Percentiles rank a stretch among this genome's conserved stretches.
Evolutionary conservation across 2,113 vertebrate genomes (phyloP).

Genomic region (Mormyrus lacerda): DNA sequence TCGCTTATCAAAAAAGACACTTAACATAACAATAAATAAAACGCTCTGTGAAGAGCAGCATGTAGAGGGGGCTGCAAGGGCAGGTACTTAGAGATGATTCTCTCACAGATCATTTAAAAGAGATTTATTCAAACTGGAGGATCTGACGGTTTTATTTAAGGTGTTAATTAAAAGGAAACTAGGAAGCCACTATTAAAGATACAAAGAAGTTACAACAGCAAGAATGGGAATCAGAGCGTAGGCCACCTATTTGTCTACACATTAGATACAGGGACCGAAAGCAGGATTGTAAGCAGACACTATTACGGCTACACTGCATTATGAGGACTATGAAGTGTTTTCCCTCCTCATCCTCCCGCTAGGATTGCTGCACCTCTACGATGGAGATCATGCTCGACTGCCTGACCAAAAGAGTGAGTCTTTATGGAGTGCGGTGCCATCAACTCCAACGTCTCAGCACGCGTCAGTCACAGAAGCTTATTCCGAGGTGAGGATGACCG

Average conservation of each 20-base stretch:
- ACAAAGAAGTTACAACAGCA: conserved; percentile 42
- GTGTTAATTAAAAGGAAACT: conserved; percentile 28
- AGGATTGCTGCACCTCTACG: conserved; percentile 22
- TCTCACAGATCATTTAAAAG: conserved; percentile 28
- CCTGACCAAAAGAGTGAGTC: not conserved
- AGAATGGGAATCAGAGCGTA: not conserved
- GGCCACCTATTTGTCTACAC: conserved; percentile 38
- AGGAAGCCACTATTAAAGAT: conserved; percentile 34
- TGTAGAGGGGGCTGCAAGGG: conserved; percentile 16
- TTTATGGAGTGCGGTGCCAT: conserved; percentile 32
- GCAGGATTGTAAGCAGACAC: not conserved
- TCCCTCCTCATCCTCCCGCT: not conserved
- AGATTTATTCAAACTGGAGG: conserved; percentile 35
- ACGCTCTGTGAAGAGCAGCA: not conserved
- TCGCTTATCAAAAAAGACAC: conserved; percentile 29
- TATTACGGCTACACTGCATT: not conserved
- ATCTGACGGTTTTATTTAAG: not conserved
- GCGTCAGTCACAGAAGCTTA: conserved; percentile 66
- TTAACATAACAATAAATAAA: conserved; percentile 27
- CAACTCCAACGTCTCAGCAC: conserved; percentile 31
- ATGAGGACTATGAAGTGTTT: conserved; percentile 32
- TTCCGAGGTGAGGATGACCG: conserved; percentile 66
- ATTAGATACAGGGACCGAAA: not conserved
- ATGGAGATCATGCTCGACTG: conserved; percentile 40
- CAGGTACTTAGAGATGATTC: conserved; percentile 27